phyloP scores from a whole-genome alignment of 2,888 invertebrate genomes.

The Hedya salicella region DNA sequence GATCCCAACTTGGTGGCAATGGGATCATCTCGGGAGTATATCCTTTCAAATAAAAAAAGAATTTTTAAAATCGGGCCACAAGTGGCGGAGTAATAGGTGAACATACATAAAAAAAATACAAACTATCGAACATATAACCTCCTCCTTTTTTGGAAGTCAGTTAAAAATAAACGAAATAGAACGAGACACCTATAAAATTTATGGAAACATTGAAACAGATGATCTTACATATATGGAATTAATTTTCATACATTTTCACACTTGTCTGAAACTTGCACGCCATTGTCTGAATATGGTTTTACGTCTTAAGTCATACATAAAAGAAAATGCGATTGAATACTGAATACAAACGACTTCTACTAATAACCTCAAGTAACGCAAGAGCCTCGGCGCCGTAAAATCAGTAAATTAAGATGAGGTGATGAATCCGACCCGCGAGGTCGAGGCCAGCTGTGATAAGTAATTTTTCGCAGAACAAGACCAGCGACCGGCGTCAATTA shows the following conservation, averaged over 20 bases:
- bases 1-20: too few relatives aligned
- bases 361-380: too few relatives aligned
- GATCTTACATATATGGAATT: conserved; percentile 1
- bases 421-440: conserved; percentile 15
- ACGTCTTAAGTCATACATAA: background rate
- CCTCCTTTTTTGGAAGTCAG: too few relatives aligned
- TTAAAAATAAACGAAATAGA: background rate
- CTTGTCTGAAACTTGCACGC: too few relatives aligned
- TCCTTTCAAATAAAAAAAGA: too few relatives aligned
- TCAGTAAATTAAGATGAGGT: conserved; percentile 30
- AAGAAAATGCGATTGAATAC: background rate
- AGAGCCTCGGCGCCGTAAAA: background rate
- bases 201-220: background rate
- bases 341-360: conserved; percentile 1
- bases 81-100: too few relatives aligned
- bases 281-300: background rate
- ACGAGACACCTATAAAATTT: background rate
- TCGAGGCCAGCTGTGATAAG: conserved; percentile 25
- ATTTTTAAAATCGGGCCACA: too few relatives aligned
- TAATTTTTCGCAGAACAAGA: conserved; percentile 28
- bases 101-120: too few relatives aligned
- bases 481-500: conserved; percentile 22
- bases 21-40: too few relatives aligned
- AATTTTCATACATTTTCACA: conserved; percentile 17
- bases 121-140: too few relatives aligned